Conservation (phyloP, 2,888 invertebrate genomes). For the Podabrus alpinus region DNA sequence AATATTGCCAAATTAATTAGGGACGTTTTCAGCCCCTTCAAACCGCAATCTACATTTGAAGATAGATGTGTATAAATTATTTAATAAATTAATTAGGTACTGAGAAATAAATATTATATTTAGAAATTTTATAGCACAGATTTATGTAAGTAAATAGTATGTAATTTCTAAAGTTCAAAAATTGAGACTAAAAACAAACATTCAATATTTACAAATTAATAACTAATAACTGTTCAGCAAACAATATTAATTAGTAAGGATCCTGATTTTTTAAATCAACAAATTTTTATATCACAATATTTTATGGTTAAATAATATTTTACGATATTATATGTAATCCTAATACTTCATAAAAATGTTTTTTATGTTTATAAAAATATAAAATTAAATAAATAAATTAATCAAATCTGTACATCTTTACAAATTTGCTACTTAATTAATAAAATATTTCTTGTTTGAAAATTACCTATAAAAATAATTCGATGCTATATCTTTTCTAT, state of each 20-base stretch:
- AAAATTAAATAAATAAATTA: not conserved
- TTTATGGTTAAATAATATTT: not conserved
- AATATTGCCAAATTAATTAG: no score
- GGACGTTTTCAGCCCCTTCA: no score
- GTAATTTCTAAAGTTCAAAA: not conserved
- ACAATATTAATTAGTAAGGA: no score
- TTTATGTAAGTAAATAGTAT: no score
- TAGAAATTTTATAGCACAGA: not conserved
- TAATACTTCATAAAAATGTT: no score
- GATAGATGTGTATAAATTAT: not conserved
- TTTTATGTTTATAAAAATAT: not conserved
- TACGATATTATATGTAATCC: no score
- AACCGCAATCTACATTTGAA: not conserved
- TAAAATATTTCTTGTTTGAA: not conserved
- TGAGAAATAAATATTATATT: not conserved
- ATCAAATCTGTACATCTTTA: not conserved
- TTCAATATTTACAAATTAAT: not conserved
- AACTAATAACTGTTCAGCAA: not conserved
- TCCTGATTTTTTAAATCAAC: not conserved
- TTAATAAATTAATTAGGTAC: not conserved
- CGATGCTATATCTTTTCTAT: not conserved
- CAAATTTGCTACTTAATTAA: not conserved
- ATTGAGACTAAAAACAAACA: not conserved
- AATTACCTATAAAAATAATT: not conserved
- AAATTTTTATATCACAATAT: not conserved